Base-by-base conservation (phyloP, 2,113 vertebrate genomes). In the Catharus minimus region DNA sequence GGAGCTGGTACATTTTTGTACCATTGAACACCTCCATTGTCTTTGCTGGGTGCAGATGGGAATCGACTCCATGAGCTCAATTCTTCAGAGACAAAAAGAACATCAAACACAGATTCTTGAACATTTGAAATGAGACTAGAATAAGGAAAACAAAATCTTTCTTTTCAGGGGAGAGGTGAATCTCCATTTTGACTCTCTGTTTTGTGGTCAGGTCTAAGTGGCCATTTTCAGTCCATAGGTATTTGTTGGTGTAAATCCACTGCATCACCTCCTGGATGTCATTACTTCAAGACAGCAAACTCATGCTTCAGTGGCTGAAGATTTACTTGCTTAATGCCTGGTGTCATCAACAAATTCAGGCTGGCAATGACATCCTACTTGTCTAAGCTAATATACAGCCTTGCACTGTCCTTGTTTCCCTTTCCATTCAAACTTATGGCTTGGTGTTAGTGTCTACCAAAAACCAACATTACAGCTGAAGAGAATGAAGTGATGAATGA, bases 301-400 rank as follows among this genome's bases (percentile, higher is more conserved):
- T 82, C 8, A 1, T 89, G 62, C 60, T 66, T 92, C 74, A 38
- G n/a, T 55, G 52, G 43, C 55, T 79, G 20, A 82, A 94, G 78
- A 89, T 95, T 93, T 92, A 62, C 60, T 91, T 82, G 19, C 52
- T 85, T 87, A 73, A 89, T 80, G 84, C 52, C 67, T 82, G 67
- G 56, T 95, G 78, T 85, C 84, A 87, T 85, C 91, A 89, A 79
- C 86, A 85, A 92, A 94, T 85, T 94, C 89, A 89, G 65, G 27
- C 72, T 89, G 60, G 66, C 81, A 92, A 87, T 91, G 89, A 73
- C 91, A 92, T 71, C 86, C 58, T 79, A 36, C 90, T 69, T 50
- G 47, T 90, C 83, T 66, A 32, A 92, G 85, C 36, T 82, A 80
- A 86, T 67, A 66, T 26, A 79, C 39, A 89, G 82, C 82, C 22